Percentiles rank a stretch among this genome's conserved stretches.
Evolutionary conservation across 2,888 invertebrate genomes (phyloP).

Genomic region (Agapostemon virescens): DNA sequence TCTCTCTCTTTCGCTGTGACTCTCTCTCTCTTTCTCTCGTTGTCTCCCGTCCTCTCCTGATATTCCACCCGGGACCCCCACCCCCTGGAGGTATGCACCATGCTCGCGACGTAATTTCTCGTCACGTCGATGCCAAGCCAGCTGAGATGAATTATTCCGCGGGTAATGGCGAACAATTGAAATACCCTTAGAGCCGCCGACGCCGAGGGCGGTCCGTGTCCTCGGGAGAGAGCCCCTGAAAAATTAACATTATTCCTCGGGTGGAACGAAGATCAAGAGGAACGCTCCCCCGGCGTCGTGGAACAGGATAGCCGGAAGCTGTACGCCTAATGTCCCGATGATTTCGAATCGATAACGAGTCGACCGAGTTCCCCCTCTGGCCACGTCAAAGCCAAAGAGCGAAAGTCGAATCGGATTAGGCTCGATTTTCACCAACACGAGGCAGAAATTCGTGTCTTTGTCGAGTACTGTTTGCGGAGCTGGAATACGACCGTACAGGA

Average conservation of each 20-base stretch:
- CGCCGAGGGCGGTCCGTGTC: constrained; percentile 44
- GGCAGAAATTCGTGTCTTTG: not conserved
- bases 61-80: constrained; percentile 30
- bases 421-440: not conserved
- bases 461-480: too few relatives aligned
- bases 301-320: constrained; percentile 15
- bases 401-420: constrained; percentile 63
- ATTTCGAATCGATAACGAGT: constrained; percentile 76
- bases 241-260: constrained; percentile 66
- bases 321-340: constrained; percentile 67
- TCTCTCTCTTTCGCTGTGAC: too few relatives aligned
- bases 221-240: constrained; percentile 59
- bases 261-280: not conserved
- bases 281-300: not conserved
- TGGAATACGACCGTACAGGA: not conserved
- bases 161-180: constrained; percentile 73
- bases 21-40: too few relatives aligned
- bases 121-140: constrained; percentile 70
- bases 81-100: constrained; percentile 24
- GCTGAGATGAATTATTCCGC: constrained; percentile 72
- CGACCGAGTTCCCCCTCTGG: constrained; percentile 66
- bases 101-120: constrained; percentile 66
- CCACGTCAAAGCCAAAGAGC: constrained; percentile 54
- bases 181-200: constrained; percentile 65
- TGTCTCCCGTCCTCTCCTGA: not conserved